Evolutionary conservation across 2,888 invertebrate species (phyloP).

Genomic region (Mesodorylaimus sp.): DNA sequence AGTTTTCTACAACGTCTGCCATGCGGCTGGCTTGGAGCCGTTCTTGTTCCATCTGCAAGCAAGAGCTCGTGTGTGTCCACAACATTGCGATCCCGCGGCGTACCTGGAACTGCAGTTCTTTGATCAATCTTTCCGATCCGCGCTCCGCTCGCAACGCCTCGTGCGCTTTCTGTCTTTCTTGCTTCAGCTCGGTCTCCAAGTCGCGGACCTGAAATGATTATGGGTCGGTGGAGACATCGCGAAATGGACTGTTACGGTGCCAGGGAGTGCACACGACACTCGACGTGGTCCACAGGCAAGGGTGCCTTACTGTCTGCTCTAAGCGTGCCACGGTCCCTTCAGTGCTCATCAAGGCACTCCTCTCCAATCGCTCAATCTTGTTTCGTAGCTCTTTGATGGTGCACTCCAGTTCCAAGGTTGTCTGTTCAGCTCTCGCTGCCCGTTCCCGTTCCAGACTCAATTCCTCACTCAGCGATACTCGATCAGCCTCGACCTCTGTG

Average conservation of each 20-base stretch:
- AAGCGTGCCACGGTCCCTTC: not conserved
- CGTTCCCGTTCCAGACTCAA: no score
- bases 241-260: not conserved
- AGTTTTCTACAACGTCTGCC: not conserved
- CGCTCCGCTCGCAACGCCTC: not conserved
- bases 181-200: not conserved
- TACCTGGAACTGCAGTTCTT: not conserved
- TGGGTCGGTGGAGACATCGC: not conserved
- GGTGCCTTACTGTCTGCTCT: not conserved
- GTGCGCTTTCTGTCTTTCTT: not conserved
- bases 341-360: not conserved
- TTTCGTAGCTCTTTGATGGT: not conserved
- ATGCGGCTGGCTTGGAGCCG: not conserved
- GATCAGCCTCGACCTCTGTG: no score
- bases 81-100: no score
- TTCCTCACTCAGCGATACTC: no score
- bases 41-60: not conserved
- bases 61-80: no score
- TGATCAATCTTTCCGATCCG: not conserved
- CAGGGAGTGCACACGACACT: no score
- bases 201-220: not conserved
- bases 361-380: not conserved
- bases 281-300: no score
- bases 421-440: not conserved
- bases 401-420: not conserved